Base-by-base conservation (phyloP, 2,888 invertebrate genomes). In the Drosophila picticornis region DNA sequence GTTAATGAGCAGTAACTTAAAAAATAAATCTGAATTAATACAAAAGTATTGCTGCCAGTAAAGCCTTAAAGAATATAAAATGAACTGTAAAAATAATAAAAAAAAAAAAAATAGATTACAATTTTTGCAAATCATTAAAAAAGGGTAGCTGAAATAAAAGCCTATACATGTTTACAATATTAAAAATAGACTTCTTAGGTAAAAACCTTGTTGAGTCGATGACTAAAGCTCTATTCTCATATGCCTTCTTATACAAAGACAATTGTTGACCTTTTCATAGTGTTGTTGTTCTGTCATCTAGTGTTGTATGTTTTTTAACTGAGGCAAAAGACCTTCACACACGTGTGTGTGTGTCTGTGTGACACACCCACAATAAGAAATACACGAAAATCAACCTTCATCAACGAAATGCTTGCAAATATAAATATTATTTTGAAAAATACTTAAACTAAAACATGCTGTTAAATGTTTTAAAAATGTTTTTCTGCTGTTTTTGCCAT, bases 361-460 rank as follows among this genome's bases (percentile, higher is more conserved):
- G 52, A 55, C 77, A 81, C 81, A 65, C 79, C 77, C 67, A 65
- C 67, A 53, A 68, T 48, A 19, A 27, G 29, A 40, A n/a, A 55
- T 38, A 62, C 51, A 52, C 57, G 50, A 58, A 61, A 73, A 58
- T 75, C 70, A 81, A 70, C 90, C 90, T 84, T 84, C 84, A 72
- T 67, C 69, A 64, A 57, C 58, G 62, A 70, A 73, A 60, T 77
- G 57, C 46, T 65, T 69, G 40, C 55, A 69, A 56, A 58, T 65
- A 50, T 70, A 63, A 70, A 75, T 72, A 74, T 50, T 52, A 69
- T 60, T 66, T 43, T 38, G 11, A 34, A 61, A 65, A 72, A 51
- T 66, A 62, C 56, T 59, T 27, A 61, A 79, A 75, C 40, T 67
- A 52, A 57, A 72, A 61, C 65, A 55, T n/a, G 60, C 32, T 22